Evolutionary conservation across 37 sponge, comb jelly and placozoan species (phyloP).

Genomic region (Theonella swinhoei): DNA sequence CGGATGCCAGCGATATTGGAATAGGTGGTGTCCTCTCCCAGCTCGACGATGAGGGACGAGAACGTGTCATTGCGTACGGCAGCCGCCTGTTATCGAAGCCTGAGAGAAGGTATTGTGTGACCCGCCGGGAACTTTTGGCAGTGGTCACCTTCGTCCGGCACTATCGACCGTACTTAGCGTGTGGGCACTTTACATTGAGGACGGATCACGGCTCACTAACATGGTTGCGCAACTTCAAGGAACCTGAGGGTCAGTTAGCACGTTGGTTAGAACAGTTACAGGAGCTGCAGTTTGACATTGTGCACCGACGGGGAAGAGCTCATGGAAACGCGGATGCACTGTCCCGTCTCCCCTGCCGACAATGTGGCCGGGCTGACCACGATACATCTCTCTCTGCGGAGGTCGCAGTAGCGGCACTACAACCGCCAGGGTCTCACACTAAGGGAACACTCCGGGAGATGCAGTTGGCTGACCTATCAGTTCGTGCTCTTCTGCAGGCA

Average conservation of each 20-base stretch:
- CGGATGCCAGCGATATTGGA: slow-evolving; percentile 46
- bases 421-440: too few species aligned
- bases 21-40: too few species aligned
- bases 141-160: slow-evolving; percentile 16
- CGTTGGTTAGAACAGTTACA: slow-evolving; percentile 30
- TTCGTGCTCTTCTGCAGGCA: too few species aligned
- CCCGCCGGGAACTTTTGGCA: slow-evolving; percentile 37
- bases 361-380: too few species aligned
- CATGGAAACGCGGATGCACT: slow-evolving; percentile 50
- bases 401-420: too few species aligned
- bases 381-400: too few species aligned
- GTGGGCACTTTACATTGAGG: neutral
- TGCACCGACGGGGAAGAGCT: slow-evolving; percentile 23
- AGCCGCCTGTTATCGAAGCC: slow-evolving; percentile 11
- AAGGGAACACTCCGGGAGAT: too few species aligned
- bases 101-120: slow-evolving; percentile 32
- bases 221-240: slow-evolving; percentile 42
- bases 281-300: slow-evolving; percentile 26
- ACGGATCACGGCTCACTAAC: slow-evolving; percentile 32
- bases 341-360: slow-evolving; percentile 14
- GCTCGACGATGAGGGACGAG: slow-evolving; percentile 2
- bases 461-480: too few species aligned
- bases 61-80: too few species aligned
- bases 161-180: slow-evolving; percentile 18
- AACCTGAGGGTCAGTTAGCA: slow-evolving; percentile 43